phyloP scores from a whole-genome alignment of 2,888 invertebrate genomes.

The Rambutsinella grinnellia region DNA sequence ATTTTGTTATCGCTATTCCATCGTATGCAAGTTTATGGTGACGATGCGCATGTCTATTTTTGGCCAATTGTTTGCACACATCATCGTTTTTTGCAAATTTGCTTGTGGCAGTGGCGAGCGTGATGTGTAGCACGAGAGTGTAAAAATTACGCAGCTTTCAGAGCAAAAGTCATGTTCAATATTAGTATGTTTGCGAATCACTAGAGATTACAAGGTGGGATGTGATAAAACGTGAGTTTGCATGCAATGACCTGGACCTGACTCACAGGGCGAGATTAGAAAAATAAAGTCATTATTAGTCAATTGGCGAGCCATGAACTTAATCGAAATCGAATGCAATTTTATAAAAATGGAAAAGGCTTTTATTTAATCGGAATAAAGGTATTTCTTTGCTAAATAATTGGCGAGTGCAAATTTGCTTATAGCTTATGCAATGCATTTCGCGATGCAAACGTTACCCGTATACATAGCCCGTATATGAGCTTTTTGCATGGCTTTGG shows the following conservation, averaged over 20 bases:
- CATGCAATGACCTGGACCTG: not conserved
- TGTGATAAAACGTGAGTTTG: not conserved
- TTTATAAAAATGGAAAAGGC: too few species aligned
- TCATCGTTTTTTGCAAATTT: not conserved
- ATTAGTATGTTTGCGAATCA: not conserved
- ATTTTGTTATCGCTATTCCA: too few species aligned
- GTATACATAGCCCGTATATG: too few species aligned
- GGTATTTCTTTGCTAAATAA: too few species aligned
- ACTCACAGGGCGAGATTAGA: not conserved
- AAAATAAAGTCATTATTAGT: not conserved
- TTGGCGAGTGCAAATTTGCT: too few species aligned
- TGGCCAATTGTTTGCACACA: not conserved
- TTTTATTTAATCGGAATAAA: too few species aligned
- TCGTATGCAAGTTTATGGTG: not conserved
- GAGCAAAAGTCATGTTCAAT: not conserved
- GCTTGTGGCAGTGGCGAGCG: not conserved
- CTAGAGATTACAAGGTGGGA: not conserved
- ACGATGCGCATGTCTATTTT: not conserved
- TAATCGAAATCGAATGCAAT: too few species aligned
- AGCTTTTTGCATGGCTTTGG: too few species aligned
- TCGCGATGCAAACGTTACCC: too few species aligned
- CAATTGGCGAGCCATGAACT: too few species aligned
- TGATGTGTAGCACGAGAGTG: not conserved
- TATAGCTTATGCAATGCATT: too few species aligned
- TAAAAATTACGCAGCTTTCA: not conserved